Percentiles rank a stretch among this genome's conserved stretches.
Evolutionary conservation across 53 echinoderm and acorn worm species (phyloP).

Genomic region (Stichopus horrens): DNA sequence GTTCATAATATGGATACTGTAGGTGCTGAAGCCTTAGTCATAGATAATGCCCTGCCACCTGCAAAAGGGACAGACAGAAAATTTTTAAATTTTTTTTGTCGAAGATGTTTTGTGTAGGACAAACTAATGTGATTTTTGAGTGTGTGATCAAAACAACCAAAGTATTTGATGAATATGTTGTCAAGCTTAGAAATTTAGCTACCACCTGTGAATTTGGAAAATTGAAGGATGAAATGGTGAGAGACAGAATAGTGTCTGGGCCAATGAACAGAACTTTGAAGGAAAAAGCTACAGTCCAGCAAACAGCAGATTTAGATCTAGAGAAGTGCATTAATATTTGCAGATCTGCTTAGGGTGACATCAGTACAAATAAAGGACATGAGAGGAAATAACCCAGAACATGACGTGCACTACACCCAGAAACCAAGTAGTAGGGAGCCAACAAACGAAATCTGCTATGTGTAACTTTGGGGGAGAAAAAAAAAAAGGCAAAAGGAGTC

Average conservation of each 20-base stretch:
- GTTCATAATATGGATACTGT: too few relatives aligned
- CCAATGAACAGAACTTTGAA: not conserved
- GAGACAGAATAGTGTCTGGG: not conserved
- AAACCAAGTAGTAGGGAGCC: not conserved
- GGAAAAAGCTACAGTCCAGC: not conserved
- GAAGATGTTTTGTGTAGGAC: not conserved
- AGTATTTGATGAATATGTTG: too few relatives aligned
- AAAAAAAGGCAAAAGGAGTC: not conserved
- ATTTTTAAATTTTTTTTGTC: not conserved
- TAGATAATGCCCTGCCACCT: too few relatives aligned
- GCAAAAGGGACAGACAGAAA: too few relatives aligned
- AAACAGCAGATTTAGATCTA: conserved; percentile 14
- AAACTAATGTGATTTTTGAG: not conserved
- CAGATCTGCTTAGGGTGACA: conserved; percentile 12
- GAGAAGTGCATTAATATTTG: conserved; percentile 32
- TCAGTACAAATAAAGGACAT: conserved; percentile 11
- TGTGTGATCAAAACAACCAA: too few relatives aligned
- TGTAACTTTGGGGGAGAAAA: conserved; percentile 41
- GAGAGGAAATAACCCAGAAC: not conserved
- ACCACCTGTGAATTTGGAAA: too few relatives aligned
- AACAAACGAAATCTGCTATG: not conserved
- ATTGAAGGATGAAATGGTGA: too few relatives aligned
- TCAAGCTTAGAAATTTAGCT: too few relatives aligned
- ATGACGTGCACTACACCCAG: not conserved
- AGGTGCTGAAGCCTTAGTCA: too few relatives aligned